These are phyloP conservation scores for Boloria selene DNA, from an alignment of 2,888 invertebrate genomes.

Conservation along the genomic window DNA sequence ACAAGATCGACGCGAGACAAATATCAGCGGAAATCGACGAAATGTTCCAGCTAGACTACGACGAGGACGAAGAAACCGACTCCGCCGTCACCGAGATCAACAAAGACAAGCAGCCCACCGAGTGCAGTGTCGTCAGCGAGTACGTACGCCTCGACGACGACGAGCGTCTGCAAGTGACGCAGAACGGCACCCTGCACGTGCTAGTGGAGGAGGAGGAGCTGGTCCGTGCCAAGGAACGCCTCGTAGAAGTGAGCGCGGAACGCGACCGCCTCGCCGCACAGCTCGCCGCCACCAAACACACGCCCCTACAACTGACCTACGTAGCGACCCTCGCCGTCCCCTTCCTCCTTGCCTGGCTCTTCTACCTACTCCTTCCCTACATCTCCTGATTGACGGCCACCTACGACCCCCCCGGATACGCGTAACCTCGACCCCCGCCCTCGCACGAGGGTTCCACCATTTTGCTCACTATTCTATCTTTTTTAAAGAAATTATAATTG, in stretches of 20 bases:
- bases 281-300: constrained; percentile 82
- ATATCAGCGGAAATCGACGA: constrained; percentile 75
- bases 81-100: constrained; percentile 67
- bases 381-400: constrained; percentile 85
- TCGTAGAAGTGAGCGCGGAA: constrained; percentile 85
- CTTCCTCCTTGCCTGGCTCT: constrained; percentile 80
- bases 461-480: constrained; percentile 43
- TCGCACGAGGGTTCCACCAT: constrained; percentile 27
- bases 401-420: constrained; percentile 79
- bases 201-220: constrained; percentile 90
- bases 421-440: constrained; percentile 52
- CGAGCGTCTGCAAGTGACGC: constrained; percentile 55
- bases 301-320: constrained; percentile 79
- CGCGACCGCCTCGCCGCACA: constrained; percentile 83
- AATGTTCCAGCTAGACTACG: constrained; percentile 75
- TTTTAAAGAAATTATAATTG: constrained; percentile 23
- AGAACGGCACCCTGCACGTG: constrained; percentile 82
- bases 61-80: constrained; percentile 71
- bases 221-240: constrained; percentile 87
- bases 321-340: constrained; percentile 83
- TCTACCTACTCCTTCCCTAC: constrained; percentile 83
- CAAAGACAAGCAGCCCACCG: constrained; percentile 44
- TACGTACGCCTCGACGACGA: constrained; percentile 63
- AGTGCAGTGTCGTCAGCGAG: constrained; percentile 39
- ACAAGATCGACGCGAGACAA: constrained; percentile 58